A percentile compares a stretch with the other conserved stretches of the same genome.
Evolutionary conservation across 2,888 invertebrate genomes (phyloP).

Genomic region (Temnothorax rugatulus): DNA sequence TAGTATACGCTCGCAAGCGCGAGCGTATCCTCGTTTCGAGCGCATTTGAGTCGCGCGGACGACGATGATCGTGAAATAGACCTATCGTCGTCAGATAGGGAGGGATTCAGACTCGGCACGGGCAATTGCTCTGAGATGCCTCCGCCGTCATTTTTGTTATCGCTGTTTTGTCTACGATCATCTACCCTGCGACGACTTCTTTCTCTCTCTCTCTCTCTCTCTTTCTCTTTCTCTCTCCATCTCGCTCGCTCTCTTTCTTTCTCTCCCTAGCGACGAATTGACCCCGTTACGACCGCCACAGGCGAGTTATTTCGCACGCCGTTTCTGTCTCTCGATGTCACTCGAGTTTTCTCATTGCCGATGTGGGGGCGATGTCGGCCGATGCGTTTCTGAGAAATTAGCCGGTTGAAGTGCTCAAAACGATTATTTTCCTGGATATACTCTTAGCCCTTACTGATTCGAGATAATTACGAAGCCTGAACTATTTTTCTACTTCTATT

Average conservation of each 20-base stretch:
- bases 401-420: neutral
- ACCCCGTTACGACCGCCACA: constrained; percentile 68
- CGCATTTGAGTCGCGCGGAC: neutral
- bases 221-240: constrained; percentile 58
- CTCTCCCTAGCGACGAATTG: constrained; percentile 69
- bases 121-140: constrained; percentile 3
- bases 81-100: neutral
- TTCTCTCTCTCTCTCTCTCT: constrained; percentile 54
- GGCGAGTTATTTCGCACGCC: constrained; percentile 60
- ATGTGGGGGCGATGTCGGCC: constrained; percentile 1
- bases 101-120: neutral
- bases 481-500: neutral
- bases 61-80: constrained; percentile 2
- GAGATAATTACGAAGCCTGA: neutral
- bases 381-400: constrained; percentile 40
- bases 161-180: constrained; percentile 74
- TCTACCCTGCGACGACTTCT: constrained; percentile 61
- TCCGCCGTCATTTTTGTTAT: constrained; percentile 70
- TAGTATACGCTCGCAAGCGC: constrained; percentile 58
- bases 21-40: constrained; percentile 19
- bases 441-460: neutral
- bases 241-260: constrained; percentile 60
- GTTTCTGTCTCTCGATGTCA: constrained; percentile 53
- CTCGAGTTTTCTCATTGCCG: constrained; percentile 32
- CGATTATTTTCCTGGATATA: neutral